Evolutionary conservation across 2,797 vertebrate species (phyloP), one percentile per base, ranked within the genome.

Genomic region (Chaenodraco wilsoni): DNA sequence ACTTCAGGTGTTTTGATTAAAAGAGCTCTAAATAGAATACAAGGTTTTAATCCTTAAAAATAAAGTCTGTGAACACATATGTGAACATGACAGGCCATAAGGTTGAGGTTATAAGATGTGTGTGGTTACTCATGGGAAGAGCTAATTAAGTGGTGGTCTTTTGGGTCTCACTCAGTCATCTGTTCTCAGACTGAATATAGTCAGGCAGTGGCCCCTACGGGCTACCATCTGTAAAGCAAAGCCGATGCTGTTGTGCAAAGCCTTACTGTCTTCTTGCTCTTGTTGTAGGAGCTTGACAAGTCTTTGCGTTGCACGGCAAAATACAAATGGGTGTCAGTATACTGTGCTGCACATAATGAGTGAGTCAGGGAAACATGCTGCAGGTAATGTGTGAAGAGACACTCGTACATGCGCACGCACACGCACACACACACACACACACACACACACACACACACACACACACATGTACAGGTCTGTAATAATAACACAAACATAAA

Each of bases 121-220:
- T 54, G 60, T 70, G 71, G 82, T 84, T 83, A 72, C 71, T 78
- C 51, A 10, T 65, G 74, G 81, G 81, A 74, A 83, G 81, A 70
- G 68, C 57, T 81, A 81, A 89, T 91, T 81, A 79, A 83, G 74
- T 48, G 71, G 62, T 64, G 67, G 49, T 81, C 77, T 85, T 80
- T 37, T 65, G 75, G 76, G 44, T 78, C 71, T 58, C 52, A 27
- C 55, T 87, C 84, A 69, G 71, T 79, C 69, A 68, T 73, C 37
- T 81, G 69, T 72, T 71, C 65, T 81, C 64, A 54, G 50, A 68
- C 70, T 79, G 84, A 90, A 84, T 60, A 71, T 82, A 89, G 91
- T 84, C 84, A 86, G 72, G 90, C 89, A 94, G 92, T 93, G 93
- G 87, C 90, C 90, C 90, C 92, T 93, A 90, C 74, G 83, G 92